These are phyloP conservation scores for Anoplolepis gracilipes DNA, from an alignment of 1,140 invertebrate species.

Conservation along the genomic window DNA sequence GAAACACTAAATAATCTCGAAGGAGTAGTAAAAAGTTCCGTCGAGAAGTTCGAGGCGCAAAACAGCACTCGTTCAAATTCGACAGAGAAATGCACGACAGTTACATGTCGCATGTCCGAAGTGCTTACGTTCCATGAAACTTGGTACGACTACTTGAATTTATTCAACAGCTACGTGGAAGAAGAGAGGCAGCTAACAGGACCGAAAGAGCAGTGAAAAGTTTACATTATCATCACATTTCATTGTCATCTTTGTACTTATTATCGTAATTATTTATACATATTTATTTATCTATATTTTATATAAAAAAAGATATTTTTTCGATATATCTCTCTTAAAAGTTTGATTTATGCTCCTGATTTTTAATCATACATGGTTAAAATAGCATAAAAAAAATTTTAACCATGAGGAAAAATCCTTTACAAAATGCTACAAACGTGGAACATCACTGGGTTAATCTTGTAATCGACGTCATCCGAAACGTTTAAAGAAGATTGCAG, in stretches of 20 bases:
- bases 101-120: constrained; percentile 69
- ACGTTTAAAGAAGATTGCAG: constrained; percentile 35
- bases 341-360: neutral
- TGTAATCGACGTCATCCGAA: neutral
- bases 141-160: constrained; percentile 73
- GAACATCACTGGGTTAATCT: neutral
- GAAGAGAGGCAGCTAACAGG: constrained; percentile 72
- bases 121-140: constrained; percentile 62
- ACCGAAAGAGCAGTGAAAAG: constrained; percentile 16
- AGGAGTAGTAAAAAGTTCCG: constrained; percentile 68
- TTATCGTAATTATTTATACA: constrained; percentile 27
- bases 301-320: neutral
- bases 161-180: constrained; percentile 76
- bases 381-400: neutral
- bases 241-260: constrained; percentile 5
- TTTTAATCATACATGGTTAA: neutral
- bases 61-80: constrained; percentile 47
- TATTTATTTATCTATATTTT: constrained; percentile 27
- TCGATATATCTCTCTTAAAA: neutral
- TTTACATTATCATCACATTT: neutral
- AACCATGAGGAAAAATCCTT: neutral
- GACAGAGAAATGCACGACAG: constrained; percentile 64
- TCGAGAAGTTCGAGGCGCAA: constrained; percentile 72
- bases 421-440: neutral
- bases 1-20: constrained; percentile 73